A percentile compares a stretch with the other conserved stretches of the same genome.
Evolutionary conservation across 2,888 invertebrate genomes (phyloP).

Genomic region (Plebejus anna): DNA sequence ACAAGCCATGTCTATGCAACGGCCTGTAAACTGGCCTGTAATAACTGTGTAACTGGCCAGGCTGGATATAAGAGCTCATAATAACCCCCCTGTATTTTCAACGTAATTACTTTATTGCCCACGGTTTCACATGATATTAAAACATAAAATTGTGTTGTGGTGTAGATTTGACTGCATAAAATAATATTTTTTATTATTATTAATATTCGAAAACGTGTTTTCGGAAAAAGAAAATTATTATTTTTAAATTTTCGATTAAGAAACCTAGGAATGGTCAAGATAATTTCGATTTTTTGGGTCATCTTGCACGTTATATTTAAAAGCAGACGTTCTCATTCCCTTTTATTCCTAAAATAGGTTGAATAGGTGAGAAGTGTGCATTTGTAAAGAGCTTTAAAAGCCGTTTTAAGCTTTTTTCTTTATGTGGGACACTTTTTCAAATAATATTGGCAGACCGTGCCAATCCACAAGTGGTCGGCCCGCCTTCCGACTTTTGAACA

Average conservation of each 20-base stretch:
- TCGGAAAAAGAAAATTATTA: no score
- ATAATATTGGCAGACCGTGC: conserved; percentile 46
- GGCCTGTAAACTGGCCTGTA: no score
- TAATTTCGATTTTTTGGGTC: background rate
- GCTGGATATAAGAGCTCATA: no score
- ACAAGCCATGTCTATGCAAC: no score
- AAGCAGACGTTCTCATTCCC: background rate
- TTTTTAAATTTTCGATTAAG: no score
- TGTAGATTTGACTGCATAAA: no score
- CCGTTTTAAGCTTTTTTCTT: conserved; percentile 30
- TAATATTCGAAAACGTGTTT: no score
- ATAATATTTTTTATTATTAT: no score
- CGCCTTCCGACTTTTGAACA: conserved; percentile 47
- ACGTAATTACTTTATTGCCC: background rate
- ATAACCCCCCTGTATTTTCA: no score
- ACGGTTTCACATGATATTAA: background rate
- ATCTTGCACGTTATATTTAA: background rate
- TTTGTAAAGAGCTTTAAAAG: conserved; percentile 29
- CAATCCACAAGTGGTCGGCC: conserved; percentile 76
- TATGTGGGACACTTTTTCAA: conserved; percentile 50
- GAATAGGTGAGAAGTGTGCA: conserved; percentile 13
- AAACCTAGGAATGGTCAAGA: background rate
- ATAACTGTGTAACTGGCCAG: no score
- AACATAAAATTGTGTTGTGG: background rate
- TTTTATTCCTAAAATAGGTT: conserved; percentile 28